Percentiles rank a stretch among this genome's conserved stretches.
Conservation (phyloP, 2,113 vertebrate species). For the Istiophorus platypterus region DNA sequence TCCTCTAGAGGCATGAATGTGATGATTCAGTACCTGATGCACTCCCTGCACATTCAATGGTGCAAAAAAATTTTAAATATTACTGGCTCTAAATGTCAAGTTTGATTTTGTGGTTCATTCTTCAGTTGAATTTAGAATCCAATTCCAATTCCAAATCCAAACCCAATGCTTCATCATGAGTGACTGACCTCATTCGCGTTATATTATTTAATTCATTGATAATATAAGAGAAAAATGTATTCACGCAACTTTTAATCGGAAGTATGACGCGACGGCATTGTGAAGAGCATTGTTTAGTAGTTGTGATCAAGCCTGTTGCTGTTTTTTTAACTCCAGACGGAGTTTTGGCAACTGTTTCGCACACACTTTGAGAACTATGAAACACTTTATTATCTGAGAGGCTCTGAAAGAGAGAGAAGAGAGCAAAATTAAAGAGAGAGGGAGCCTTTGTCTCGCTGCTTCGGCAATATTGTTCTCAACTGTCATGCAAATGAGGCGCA, state of each 20-base stretch:
- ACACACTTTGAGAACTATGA: conserved; percentile 35
- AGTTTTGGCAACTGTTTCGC: neutral
- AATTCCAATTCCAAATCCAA: too few species aligned
- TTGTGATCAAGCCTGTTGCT: conserved; percentile 13
- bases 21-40: neutral
- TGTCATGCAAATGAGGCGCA: conserved; percentile 74
- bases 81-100: neutral
- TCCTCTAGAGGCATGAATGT: neutral
- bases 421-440: conserved; percentile 54
- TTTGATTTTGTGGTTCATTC: too few species aligned
- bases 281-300: neutral
- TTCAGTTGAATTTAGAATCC: neutral
- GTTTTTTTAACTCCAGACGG: conserved; percentile 9
- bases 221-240: too few species aligned
- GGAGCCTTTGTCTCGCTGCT: conserved; percentile 59
- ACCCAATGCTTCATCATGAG: too few species aligned
- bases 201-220: too few species aligned
- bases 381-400: conserved; percentile 43
- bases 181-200: too few species aligned
- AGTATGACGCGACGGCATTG: neutral
- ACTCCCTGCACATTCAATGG: neutral
- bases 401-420: conserved; percentile 51
- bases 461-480: conserved; percentile 65
- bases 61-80: neutral
- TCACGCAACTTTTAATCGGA: too few species aligned